Evolutionary conservation across 2,888 invertebrate species (phyloP).

Genomic region (Leucania comma): DNA sequence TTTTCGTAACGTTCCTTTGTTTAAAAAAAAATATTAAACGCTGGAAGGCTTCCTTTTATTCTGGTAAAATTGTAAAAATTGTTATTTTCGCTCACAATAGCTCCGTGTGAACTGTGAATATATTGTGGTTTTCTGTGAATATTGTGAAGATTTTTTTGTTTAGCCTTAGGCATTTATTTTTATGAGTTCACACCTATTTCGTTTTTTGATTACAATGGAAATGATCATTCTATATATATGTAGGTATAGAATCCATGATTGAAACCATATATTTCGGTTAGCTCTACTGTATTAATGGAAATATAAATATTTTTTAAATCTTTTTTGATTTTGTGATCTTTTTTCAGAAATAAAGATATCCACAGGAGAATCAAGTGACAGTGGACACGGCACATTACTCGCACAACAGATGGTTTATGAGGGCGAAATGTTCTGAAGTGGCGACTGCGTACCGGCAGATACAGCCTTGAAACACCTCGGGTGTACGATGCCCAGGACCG

Average conservation of each 20-base stretch:
- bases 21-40: constrained; percentile 46
- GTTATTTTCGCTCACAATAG: constrained; percentile 34
- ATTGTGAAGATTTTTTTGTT: constrained; percentile 24
- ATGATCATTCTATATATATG: not conserved
- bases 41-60: constrained; percentile 34
- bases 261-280: not conserved
- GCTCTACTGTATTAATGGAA: not conserved
- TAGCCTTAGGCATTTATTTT: not conserved
- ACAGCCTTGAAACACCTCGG: no score
- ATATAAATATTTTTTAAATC: not conserved
- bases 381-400: no score
- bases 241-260: not conserved
- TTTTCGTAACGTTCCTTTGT: constrained; percentile 24
- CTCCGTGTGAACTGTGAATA: constrained; percentile 4
- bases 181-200: not conserved
- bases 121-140: constrained; percentile 13
- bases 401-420: no score
- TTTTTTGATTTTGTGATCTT: no score
- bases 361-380: no score
- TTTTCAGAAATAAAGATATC: no score
- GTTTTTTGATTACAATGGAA: not conserved
- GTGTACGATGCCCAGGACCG: no score
- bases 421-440: no score
- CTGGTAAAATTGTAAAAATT: constrained; percentile 23
- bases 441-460: no score